Conservation (phyloP, 2,113 vertebrate species). For the Tapirus terrestris region DNA sequence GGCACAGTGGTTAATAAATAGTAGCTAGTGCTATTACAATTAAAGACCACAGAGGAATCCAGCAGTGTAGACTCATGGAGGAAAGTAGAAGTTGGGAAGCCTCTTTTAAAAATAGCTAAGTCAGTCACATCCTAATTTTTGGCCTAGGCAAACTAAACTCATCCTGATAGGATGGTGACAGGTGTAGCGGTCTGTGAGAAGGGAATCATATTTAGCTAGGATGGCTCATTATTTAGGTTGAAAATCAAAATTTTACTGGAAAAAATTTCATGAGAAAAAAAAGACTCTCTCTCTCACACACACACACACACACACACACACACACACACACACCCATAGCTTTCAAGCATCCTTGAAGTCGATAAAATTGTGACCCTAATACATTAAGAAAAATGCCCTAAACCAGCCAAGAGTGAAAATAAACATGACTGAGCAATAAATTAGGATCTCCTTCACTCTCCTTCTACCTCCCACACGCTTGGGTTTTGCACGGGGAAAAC, state of each 20-base stretch:
- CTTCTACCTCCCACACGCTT: constrained; percentile 63
- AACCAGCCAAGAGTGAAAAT: constrained; percentile 76
- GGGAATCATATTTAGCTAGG: constrained; percentile 3
- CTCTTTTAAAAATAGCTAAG: constrained; percentile 10
- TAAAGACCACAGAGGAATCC: not conserved
- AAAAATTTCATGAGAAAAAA: not conserved
- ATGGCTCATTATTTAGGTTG: constrained; percentile 5
- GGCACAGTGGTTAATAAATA: not conserved
- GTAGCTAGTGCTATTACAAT: not conserved
- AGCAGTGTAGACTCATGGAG: not conserved
- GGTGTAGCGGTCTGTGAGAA: not conserved
- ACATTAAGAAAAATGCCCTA: constrained; percentile 77
- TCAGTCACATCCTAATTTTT: not conserved
- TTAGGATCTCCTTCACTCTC: constrained; percentile 66
- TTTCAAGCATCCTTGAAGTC: constrained; percentile 63
- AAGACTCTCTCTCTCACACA: not conserved
- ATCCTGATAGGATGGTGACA: not conserved
- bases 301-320: not conserved
- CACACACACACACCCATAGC: not conserved
- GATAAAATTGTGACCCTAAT: constrained; percentile 76
- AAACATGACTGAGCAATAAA: constrained; percentile 76
- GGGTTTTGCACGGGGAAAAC: not conserved
- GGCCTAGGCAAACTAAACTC: constrained; percentile 45
- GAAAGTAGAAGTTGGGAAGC: not conserved
- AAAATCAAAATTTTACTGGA: constrained; percentile 34